These are phyloP conservation scores for Pissodes strobi DNA, from an alignment of 1,140 invertebrate genomes.

Conservation along the genomic window DNA sequence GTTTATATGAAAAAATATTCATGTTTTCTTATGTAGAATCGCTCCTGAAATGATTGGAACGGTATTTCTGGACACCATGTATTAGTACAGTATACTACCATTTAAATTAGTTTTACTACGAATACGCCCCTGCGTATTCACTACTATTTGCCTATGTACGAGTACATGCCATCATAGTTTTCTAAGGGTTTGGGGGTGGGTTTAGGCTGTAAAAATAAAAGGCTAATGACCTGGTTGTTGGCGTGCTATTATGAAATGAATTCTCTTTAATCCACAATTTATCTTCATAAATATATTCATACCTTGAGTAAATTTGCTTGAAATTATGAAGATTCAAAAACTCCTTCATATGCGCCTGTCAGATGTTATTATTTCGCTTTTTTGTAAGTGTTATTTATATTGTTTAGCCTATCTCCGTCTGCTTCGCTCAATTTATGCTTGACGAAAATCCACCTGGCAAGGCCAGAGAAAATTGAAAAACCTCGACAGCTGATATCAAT, in stretches of 20 bases:
- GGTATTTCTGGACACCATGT: too few species aligned
- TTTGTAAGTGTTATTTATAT: too few species aligned
- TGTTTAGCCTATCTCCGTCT: neutral
- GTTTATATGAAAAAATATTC: too few species aligned
- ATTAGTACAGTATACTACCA: too few species aligned
- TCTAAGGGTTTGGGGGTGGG: neutral
- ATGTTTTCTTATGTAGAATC: too few species aligned
- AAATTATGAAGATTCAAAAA: too few species aligned
- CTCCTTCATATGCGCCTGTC: too few species aligned
- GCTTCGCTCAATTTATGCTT: conserved; percentile 1
- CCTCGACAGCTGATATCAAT: neutral
- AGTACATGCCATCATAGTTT: neutral
- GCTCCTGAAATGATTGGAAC: too few species aligned
- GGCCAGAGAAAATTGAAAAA: neutral
- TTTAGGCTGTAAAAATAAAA: conserved; percentile 1
- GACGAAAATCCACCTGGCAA: conserved; percentile 7
- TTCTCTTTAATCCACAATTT: neutral
- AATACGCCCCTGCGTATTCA: neutral
- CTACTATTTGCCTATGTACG: neutral
- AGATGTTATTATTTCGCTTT: too few species aligned
- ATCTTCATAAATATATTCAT: too few species aligned
- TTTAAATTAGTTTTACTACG: too few species aligned
- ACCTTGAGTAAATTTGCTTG: too few species aligned
- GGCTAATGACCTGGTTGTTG: conserved; percentile 1
- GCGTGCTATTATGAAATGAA: neutral